Evolutionary conservation across 2,888 invertebrate genomes (phyloP).

Genomic region (Sinhomidia bicolor): DNA sequence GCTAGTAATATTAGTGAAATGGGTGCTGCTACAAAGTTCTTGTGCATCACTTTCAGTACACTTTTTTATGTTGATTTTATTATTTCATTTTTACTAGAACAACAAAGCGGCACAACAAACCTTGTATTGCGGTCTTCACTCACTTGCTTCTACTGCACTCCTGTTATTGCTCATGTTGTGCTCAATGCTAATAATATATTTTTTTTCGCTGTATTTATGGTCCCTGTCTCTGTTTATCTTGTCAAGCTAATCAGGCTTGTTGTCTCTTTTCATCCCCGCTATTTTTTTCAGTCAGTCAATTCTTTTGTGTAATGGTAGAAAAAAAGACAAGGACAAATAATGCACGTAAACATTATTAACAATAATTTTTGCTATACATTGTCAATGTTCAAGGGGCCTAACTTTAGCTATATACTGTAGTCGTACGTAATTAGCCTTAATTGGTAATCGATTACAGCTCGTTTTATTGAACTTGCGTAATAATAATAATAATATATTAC

Average conservation of each 20-base stretch:
- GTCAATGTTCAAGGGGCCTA: too few relatives aligned
- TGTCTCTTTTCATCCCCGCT: neutral
- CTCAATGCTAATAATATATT: conserved; percentile 18
- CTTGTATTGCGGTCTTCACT: conserved; percentile 5
- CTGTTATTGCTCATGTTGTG: neutral
- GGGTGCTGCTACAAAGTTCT: neutral
- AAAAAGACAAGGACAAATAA: conserved; percentile 24
- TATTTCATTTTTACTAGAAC: conserved; percentile 29
- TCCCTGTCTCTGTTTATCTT: conserved; percentile 29
- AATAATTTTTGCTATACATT: neutral
- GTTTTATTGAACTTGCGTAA: neutral
- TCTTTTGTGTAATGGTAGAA: neutral
- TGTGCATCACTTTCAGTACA: neutral
- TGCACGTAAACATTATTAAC: neutral
- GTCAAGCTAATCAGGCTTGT: conserved; percentile 42
- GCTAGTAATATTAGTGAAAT: too few relatives aligned
- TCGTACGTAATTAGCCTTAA: conserved; percentile 37
- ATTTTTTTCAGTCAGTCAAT: neutral
- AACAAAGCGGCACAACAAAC: conserved; percentile 11
- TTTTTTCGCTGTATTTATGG: neutral
- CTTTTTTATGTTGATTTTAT: conserved; percentile 16
- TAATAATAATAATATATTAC: neutral
- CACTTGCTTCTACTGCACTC: neutral
- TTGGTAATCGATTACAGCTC: conserved; percentile 20
- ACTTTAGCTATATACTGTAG: too few relatives aligned